Percentiles rank a stretch among this genome's conserved stretches.
Conservation (phyloP, 30 jellyfish, hydroid and myxozoan genomes). For the Pseudorhiza aurosa region DNA sequence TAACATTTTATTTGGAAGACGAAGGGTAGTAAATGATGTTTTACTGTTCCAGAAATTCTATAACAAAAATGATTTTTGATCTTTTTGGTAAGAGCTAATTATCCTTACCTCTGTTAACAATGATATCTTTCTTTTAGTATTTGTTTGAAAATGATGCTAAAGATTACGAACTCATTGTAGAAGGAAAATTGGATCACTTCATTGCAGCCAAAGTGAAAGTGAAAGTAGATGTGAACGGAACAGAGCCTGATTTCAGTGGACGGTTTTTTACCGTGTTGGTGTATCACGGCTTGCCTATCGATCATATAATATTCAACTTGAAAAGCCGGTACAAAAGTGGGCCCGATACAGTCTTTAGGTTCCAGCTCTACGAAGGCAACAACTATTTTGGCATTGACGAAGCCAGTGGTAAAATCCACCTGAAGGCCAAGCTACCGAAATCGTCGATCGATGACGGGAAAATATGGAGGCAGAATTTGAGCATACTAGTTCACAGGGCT, state of each 20-base stretch:
- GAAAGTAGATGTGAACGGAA: constrained; percentile 48
- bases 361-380: constrained; percentile 20
- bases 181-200: constrained; percentile 70
- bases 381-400: constrained; percentile 57
- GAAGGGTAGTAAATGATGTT: too few relatives aligned
- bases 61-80: too few relatives aligned
- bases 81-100: too few relatives aligned
- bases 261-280: constrained; percentile 68
- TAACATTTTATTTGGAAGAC: too few relatives aligned
- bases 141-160: constrained; percentile 34
- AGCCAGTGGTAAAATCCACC: constrained; percentile 43
- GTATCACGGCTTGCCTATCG: constrained; percentile 50
- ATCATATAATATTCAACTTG: constrained; percentile 66
- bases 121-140: constrained; percentile 47
- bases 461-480: constrained; percentile 52
- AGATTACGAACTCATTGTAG: constrained; percentile 57
- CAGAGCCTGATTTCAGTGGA: constrained; percentile 52
- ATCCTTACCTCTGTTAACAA: too few relatives aligned
- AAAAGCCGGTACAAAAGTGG: constrained; percentile 62
- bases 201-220: constrained; percentile 64
- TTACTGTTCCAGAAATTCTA: too few relatives aligned
- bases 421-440: constrained; percentile 33
- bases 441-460: neutral
- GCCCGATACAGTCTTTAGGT: constrained; percentile 27
- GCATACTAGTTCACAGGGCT: constrained; percentile 45